These are phyloP conservation scores for Puffinus mauretanicus DNA, from an alignment of 2,113 vertebrate species.

Conservation along the genomic window DNA sequence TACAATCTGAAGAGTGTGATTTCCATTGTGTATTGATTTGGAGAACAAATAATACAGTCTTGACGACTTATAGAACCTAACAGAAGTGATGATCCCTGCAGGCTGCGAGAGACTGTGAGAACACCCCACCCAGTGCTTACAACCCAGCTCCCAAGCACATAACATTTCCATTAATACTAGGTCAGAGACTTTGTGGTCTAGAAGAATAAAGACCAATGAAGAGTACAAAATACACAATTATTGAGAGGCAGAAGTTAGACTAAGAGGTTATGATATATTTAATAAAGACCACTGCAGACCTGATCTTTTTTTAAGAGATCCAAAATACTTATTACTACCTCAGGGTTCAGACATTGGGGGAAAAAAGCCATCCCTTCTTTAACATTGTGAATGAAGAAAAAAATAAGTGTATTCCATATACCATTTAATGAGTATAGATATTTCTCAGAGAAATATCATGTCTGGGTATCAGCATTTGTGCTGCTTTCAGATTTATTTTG, in stretches of 20 bases:
- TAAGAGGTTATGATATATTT: not conserved
- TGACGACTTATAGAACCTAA: not conserved
- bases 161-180: not conserved
- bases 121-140: fast-evolving
- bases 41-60: not conserved
- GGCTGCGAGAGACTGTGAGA: not conserved
- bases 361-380: not conserved
- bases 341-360: not conserved
- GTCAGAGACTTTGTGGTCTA: not conserved
- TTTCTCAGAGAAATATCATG: not conserved
- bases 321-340: not conserved
- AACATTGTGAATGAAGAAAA: not conserved
- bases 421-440: not conserved
- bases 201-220: not conserved
- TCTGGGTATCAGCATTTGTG: not conserved
- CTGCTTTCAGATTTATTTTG: not conserved
- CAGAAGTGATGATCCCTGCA: not conserved
- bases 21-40: not conserved
- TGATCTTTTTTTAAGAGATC: not conserved
- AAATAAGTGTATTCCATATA: not conserved
- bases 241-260: not conserved
- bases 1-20: not conserved
- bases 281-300: not conserved
- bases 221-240: not conserved
- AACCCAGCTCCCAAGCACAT: not conserved